Conservation (phyloP, 92 coral and sea anemone species). For the Porites cylindrica region DNA sequence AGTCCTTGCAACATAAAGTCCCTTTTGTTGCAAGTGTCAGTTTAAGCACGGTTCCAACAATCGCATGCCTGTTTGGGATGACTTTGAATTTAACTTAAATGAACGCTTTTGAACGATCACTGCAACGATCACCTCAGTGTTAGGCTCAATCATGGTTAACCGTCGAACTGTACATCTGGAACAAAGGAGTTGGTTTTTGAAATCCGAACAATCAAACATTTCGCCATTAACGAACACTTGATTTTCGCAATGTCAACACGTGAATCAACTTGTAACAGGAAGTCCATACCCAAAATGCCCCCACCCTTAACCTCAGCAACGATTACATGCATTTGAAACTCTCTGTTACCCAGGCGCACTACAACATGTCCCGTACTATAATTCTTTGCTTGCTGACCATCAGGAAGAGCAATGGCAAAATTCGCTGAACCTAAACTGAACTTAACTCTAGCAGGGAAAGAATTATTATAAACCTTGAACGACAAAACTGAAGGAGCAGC, state of each 20-base stretch:
- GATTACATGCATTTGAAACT: constrained; percentile 34
- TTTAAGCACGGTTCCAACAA: too few relatives aligned
- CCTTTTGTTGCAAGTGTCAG: too few relatives aligned
- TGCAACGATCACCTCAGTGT: too few relatives aligned
- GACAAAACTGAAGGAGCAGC: constrained; percentile 63
- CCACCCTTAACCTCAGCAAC: constrained; percentile 61
- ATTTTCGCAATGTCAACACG: constrained; percentile 45
- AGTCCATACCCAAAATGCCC: constrained; percentile 62
- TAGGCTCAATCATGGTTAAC: too few relatives aligned
- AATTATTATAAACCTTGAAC: constrained; percentile 37
- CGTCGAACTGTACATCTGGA: too few relatives aligned
- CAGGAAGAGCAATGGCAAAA: constrained; percentile 42
- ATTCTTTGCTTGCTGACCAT: constrained; percentile 35
- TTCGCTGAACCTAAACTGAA: constrained; percentile 6
- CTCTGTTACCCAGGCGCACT: constrained; percentile 41
- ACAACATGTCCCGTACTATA: constrained; percentile 30
- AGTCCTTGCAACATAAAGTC: constrained; percentile 31
- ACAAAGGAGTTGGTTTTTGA: background rate
- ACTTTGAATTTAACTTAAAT: too few relatives aligned
- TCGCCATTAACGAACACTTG: constrained; percentile 53
- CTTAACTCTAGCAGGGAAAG: constrained; percentile 19
- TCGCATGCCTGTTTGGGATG: too few relatives aligned
- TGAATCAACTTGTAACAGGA: constrained; percentile 36
- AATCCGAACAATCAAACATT: constrained; percentile 11
- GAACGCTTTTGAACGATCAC: too few relatives aligned